phyloP scores from a whole-genome alignment of 30 jellyfish, hydroid and myxozoan genomes.

The Aurelia aurita region DNA sequence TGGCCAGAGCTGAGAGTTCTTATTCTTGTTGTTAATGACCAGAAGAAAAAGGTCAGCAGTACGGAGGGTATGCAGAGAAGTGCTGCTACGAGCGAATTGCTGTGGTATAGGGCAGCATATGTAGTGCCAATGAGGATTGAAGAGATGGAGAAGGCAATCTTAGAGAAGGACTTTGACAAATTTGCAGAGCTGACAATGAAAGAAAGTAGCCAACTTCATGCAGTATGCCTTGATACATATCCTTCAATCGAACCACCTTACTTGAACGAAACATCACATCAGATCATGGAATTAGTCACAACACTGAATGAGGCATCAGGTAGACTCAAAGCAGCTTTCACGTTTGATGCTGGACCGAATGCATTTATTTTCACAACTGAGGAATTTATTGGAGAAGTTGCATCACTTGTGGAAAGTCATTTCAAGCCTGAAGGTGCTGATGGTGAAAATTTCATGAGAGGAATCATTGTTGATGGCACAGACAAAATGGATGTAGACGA shows the following conservation, averaged over 20 bases:
- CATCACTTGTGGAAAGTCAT: slow-evolving; percentile 23
- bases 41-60: slow-evolving; percentile 71
- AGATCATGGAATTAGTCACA: slow-evolving; percentile 75
- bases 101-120: slow-evolving; percentile 78
- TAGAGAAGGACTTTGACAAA: slow-evolving; percentile 60
- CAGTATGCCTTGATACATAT: slow-evolving; percentile 92
- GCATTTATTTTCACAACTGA: slow-evolving; percentile 87
- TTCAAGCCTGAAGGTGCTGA: slow-evolving; percentile 58
- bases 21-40: slow-evolving; percentile 78
- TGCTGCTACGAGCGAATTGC: slow-evolving; percentile 80
- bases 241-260: slow-evolving; percentile 92
- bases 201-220: slow-evolving; percentile 97
- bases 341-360: slow-evolving; percentile 99
- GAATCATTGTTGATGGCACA: slow-evolving; percentile 5
- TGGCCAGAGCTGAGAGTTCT: slow-evolving; percentile 86
- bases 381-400: slow-evolving; percentile 59
- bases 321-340: slow-evolving; percentile 86
- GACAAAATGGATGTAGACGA: slow-evolving; percentile 11
- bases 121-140: slow-evolving; percentile 77
- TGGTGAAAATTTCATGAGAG: slow-evolving; percentile 52
- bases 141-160: slow-evolving; percentile 83
- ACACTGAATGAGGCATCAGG: slow-evolving; percentile 56
- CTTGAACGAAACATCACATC: slow-evolving; percentile 83
- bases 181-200: slow-evolving; percentile 95
- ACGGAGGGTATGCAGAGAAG: slow-evolving; percentile 93